Percentiles rank a stretch among this genome's conserved stretches.
Evolutionary conservation across 2,888 invertebrate species (phyloP).

Genomic region (Drosophila greeni): DNA sequence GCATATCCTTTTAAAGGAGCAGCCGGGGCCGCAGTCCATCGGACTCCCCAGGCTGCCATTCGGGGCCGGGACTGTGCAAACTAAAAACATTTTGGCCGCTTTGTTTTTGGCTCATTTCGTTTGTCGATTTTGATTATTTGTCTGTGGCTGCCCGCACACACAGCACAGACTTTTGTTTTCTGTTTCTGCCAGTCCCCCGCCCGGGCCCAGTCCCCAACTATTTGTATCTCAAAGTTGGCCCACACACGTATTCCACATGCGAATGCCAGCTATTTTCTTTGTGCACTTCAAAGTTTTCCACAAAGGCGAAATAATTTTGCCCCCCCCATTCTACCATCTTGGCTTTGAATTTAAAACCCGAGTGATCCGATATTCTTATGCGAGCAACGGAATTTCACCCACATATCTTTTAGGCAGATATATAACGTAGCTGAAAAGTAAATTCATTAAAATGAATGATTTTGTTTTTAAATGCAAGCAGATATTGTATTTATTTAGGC

Average conservation of each 20-base stretch:
- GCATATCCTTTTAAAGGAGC: slow-evolving; percentile 61
- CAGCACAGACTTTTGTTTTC: slow-evolving; percentile 38
- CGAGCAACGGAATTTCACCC: not conserved
- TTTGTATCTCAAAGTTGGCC: slow-evolving; percentile 64
- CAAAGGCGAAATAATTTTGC: slow-evolving; percentile 35
- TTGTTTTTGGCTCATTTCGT: slow-evolving; percentile 71
- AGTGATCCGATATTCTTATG: not conserved
- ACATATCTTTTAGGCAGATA: not conserved
- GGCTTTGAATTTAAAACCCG: not conserved
- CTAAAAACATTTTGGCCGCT: slow-evolving; percentile 70
- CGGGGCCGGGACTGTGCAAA: slow-evolving; percentile 42
- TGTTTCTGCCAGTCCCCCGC: slow-evolving; percentile 25
- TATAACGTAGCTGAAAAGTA: not conserved
- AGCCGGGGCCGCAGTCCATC: slow-evolving; percentile 9
- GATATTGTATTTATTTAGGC: slow-evolving; percentile 38
- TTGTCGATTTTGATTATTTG: slow-evolving; percentile 74
- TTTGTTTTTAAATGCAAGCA: slow-evolving; percentile 51
- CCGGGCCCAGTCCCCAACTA: slow-evolving; percentile 49
- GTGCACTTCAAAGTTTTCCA: slow-evolving; percentile 43
- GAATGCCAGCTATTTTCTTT: slow-evolving; percentile 44
- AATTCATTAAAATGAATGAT: not conserved
- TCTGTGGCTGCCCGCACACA: slow-evolving; percentile 55
- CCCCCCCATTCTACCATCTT: not conserved
- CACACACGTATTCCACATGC: slow-evolving; percentile 25
- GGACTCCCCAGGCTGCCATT: slow-evolving; percentile 62